These are phyloP conservation scores for Eilema caniola DNA, from an alignment of 2,888 invertebrate genomes.

Conservation along the genomic window DNA sequence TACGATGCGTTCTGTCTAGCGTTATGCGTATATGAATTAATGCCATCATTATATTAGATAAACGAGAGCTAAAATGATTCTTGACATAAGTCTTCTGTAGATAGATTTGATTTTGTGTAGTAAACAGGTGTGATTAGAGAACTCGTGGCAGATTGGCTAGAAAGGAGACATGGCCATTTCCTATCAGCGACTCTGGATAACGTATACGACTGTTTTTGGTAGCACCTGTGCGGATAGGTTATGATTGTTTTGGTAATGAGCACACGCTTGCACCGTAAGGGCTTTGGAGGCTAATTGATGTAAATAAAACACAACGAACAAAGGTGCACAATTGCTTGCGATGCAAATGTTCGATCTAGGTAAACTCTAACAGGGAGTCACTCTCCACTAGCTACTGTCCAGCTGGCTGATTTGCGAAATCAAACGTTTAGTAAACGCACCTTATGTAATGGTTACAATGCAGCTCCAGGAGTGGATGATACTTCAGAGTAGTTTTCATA, in stretches of 20 bases:
- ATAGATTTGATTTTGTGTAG: neutral
- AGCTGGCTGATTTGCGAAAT: too few species aligned
- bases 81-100: neutral
- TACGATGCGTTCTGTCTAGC: slow-evolving; percentile 38
- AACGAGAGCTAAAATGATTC: neutral
- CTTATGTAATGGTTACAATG: neutral
- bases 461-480: too few species aligned
- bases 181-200: neutral
- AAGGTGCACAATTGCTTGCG: too few species aligned
- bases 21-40: slow-evolving; percentile 44
- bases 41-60: slow-evolving; percentile 19
- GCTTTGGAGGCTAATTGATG: too few species aligned
- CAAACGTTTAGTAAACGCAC: too few species aligned
- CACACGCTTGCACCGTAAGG: too few species aligned
- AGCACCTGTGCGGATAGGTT: neutral
- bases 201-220: neutral
- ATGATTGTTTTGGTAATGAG: too few species aligned
- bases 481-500: too few species aligned
- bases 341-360: too few species aligned
- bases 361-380: too few species aligned
- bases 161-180: neutral
- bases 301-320: too few species aligned
- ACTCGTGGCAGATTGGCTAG: neutral
- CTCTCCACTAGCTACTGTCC: too few species aligned
- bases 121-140: neutral